Evolutionary conservation across 2,113 vertebrate genomes (phyloP), one percentile per base, ranked within the genome.

Genomic region (Taurulus bubalis): DNA sequence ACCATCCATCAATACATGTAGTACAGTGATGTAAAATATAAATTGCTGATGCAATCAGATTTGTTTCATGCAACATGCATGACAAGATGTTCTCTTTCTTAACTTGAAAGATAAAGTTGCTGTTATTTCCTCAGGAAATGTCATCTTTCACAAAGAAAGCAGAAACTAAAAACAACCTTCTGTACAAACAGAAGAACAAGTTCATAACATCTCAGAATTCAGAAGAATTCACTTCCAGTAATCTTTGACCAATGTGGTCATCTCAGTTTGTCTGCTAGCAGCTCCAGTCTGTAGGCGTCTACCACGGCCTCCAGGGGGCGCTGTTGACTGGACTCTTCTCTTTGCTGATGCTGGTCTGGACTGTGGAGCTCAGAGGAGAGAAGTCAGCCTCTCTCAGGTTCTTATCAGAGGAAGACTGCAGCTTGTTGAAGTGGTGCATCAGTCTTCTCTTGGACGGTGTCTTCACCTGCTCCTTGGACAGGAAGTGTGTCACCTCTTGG

Each of bases 401-500:
- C 12, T 59, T 18, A 30, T 69, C 58, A 68, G 75, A 62, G 72
- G 75, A 38, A 58, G 9, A 72, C 38, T 40, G 47, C 75, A 69
- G 14, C 71, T 80, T 81, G 69, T 83, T 76, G 71, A 91, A 68
- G 53, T 85, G 79, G 66, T 65, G 58, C 66, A 92, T 60, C 71
- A 86, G 81, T 75, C 75, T 84, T 58, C 75, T 70, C 26, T 51
- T 86, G 71, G 85, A 63, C 77, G 84, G 77, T 6, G 76, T 85
- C 82, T 88, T 83, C 84, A 76, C 65, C 47, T 79, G 69, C 16
- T 92, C 83, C 59, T 68, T 88, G 75, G 89, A 93, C 80, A 94
- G 87, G 82, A 94, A 94, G 71, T 86, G 78, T n/a, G 73, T 62
- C 51, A 91, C 79, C 73, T 94, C 91, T 63, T 89, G 84, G 62